A percentile compares a stretch with the other conserved stretches of the same genome.
These are phyloP conservation scores for Sitobion miscanthi DNA, from an alignment of 1,140 invertebrate genomes.

Conservation along the genomic window DNA sequence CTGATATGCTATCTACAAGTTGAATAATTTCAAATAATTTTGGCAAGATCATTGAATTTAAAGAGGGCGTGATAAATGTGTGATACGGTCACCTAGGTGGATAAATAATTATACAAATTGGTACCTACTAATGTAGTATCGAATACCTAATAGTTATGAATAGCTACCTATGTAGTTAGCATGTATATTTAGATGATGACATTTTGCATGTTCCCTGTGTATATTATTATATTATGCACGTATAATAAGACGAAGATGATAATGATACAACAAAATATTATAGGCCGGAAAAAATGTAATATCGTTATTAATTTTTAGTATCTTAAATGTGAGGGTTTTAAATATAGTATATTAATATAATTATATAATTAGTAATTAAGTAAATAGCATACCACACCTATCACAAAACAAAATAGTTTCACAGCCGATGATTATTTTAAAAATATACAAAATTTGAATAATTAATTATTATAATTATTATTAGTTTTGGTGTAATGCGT, in stretches of 20 bases:
- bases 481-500: constrained; percentile 19
- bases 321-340: not conserved
- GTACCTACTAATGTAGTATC: too few species aligned
- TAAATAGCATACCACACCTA: constrained; percentile 42
- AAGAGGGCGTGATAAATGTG: not conserved
- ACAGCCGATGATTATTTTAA: constrained; percentile 46
- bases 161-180: too few species aligned
- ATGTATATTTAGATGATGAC: not conserved
- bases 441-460: constrained; percentile 35
- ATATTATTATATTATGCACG: not conserved
- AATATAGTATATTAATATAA: not conserved
- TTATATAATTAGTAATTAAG: not conserved
- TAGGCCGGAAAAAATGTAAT: not conserved
- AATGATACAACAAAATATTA: not conserved
- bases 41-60: not conserved
- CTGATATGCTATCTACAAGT: constrained; percentile 29
- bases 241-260: not conserved
- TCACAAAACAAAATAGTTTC: constrained; percentile 50
- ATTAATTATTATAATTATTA: constrained; percentile 28
- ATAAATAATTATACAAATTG: too few species aligned
- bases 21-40: not conserved
- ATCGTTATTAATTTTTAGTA: not conserved
- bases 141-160: not conserved
- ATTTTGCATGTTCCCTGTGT: not conserved
- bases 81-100: too few species aligned